Evolutionary conservation across 2,888 invertebrate genomes (phyloP).

Genomic region (Drosophila suboccidentalis): DNA sequence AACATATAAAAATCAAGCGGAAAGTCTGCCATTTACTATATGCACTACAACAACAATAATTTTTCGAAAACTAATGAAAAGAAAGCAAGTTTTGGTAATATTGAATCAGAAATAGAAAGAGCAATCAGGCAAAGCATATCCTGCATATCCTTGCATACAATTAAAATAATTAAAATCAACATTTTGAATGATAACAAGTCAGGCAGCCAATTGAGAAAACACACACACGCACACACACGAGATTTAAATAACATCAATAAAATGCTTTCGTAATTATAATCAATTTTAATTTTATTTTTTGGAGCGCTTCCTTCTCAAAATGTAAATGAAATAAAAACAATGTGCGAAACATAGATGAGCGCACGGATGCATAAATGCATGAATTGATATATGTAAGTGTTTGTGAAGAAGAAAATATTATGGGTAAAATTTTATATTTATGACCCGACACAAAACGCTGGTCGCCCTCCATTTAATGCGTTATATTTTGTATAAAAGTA

Average conservation of each 20-base stretch:
- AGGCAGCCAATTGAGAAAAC: slow-evolving; percentile 13
- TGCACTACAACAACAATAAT: slow-evolving; percentile 20
- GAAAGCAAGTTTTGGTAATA: slow-evolving; percentile 37
- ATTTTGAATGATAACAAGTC: slow-evolving; percentile 56
- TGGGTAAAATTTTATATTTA: slow-evolving; percentile 47
- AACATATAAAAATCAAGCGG: slow-evolving; percentile 3
- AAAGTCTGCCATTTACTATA: slow-evolving; percentile 14
- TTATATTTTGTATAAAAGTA: slow-evolving; percentile 62
- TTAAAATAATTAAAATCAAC: slow-evolving; percentile 73
- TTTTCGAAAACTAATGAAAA: slow-evolving; percentile 44
- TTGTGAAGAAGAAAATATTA: slow-evolving; percentile 31
- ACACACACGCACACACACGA: slow-evolving; percentile 19
- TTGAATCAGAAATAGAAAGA: slow-evolving; percentile 7
- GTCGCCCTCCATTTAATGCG: slow-evolving; percentile 41
- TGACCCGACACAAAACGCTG: slow-evolving; percentile 38
- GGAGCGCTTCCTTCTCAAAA: slow-evolving; percentile 29
- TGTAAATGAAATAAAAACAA: slow-evolving; percentile 70
- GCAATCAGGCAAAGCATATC: slow-evolving; percentile 6
- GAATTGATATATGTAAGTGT: not conserved
- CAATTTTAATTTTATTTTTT: slow-evolving; percentile 25
- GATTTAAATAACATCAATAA: slow-evolving; percentile 65
- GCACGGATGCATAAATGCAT: not conserved
- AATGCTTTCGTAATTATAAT: slow-evolving; percentile 61
- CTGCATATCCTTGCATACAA: slow-evolving; percentile 39
- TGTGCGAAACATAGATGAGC: slow-evolving; percentile 9